A percentile compares a stretch with the other conserved stretches of the same genome.
Conservation (phyloP, 2,797 vertebrate species). For the Lerista edwardsae region DNA sequence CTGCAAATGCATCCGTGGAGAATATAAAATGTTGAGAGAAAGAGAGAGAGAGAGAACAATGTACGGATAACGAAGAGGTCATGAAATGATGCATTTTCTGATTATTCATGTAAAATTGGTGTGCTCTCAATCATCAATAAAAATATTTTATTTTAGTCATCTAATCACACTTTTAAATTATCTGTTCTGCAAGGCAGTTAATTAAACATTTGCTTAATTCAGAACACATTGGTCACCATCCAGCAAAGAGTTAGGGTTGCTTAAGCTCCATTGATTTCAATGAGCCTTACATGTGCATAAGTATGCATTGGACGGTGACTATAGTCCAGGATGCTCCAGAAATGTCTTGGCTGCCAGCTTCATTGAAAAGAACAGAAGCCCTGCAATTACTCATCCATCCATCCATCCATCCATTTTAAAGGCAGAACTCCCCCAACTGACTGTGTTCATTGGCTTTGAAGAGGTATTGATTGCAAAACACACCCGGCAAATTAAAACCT, state of each 20-base stretch:
- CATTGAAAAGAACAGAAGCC: not conserved
- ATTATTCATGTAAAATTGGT: constrained; percentile 34
- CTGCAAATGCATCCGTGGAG: constrained; percentile 17
- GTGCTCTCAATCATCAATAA: not conserved
- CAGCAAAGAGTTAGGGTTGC: not conserved
- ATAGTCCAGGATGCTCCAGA: not conserved
- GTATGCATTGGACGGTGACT: not conserved
- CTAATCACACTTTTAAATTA: constrained; percentile 1
- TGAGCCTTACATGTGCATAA: not conserved
- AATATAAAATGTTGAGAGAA: constrained; percentile 20
- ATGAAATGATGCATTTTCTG: constrained; percentile 40
- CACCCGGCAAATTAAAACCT: constrained; percentile 12
- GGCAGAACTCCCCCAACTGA: constrained; percentile 14
- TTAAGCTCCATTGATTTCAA: constrained; percentile 1
- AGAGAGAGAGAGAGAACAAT: not conserved
- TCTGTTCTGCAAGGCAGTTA: constrained; percentile 23
- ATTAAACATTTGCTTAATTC: constrained; percentile 13
- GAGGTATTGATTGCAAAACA: constrained; percentile 17
- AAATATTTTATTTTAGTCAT: constrained; percentile 23
- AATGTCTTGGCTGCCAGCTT: not conserved
- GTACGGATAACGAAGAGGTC: constrained; percentile 3
- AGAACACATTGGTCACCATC: constrained; percentile 3
- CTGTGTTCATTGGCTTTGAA: constrained; percentile 21
- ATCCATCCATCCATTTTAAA: constrained; percentile 13
- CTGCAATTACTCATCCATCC: not conserved